Evolutionary conservation across 2,113 vertebrate genomes (phyloP).

Genomic region (Galemys pyrenaicus): DNA sequence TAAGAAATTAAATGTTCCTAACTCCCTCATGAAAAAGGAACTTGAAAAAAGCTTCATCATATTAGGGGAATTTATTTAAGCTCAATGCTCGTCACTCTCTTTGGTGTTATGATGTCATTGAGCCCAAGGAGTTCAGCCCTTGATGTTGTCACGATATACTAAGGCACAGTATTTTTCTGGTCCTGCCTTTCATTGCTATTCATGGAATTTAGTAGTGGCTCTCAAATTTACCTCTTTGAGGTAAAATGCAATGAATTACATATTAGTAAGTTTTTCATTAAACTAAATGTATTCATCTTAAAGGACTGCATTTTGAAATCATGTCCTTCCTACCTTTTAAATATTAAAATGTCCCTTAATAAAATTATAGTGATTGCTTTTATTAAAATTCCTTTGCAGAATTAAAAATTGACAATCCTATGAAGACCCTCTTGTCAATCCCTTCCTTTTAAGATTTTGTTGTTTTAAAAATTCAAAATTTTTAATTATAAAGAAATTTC

Average conservation of each 20-base stretch:
- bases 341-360: constrained; percentile 46
- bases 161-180: not conserved
- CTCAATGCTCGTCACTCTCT: not conserved
- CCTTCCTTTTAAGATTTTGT: constrained; percentile 11
- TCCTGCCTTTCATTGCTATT: constrained; percentile 16
- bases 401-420: not conserved
- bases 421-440: not conserved
- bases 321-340: constrained; percentile 20
- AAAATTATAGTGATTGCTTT: constrained; percentile 45
- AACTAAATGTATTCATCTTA: constrained; percentile 41
- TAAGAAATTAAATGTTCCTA: constrained; percentile 44
- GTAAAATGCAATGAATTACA: constrained; percentile 28
- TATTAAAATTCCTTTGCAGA: constrained; percentile 25
- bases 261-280: constrained; percentile 29
- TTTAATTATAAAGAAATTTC: not conserved
- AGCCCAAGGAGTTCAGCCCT: not conserved
- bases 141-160: not conserved
- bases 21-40: constrained; percentile 11
- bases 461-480: not conserved
- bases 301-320: constrained; percentile 55
- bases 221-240: not conserved
- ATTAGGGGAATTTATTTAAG: constrained; percentile 20
- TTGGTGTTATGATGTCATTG: not conserved
- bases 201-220: constrained; percentile 9
- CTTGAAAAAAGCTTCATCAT: not conserved